A percentile compares a stretch with the other conserved stretches of the same genome.
phyloP scores from a whole-genome alignment of 2,797 vertebrate genomes.

The Dermochelys coriacea region DNA sequence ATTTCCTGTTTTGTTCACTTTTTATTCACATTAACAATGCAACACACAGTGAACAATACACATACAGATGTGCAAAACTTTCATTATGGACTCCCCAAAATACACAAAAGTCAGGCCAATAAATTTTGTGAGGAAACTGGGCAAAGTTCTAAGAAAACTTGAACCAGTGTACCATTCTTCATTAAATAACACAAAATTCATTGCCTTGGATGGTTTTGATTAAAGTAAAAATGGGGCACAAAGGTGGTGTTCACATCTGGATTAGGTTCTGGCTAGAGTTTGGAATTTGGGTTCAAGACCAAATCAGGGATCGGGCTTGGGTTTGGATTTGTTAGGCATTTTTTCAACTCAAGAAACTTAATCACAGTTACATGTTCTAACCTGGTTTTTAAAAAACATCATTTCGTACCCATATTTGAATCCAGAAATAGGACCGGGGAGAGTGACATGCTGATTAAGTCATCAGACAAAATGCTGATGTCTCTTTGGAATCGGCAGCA shows the following conservation, averaged over 20 bases:
- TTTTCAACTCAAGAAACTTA: background rate
- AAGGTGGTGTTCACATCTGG: background rate
- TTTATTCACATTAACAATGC: background rate
- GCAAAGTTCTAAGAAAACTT: background rate
- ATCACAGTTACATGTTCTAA: background rate
- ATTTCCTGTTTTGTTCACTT: background rate
- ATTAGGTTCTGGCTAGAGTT: background rate
- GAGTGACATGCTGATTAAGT: background rate
- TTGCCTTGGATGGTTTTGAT: background rate
- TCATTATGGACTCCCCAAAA: background rate
- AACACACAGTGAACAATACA: background rate
- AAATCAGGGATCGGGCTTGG: background rate
- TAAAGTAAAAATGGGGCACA: background rate
- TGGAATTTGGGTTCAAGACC: background rate
- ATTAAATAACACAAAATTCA: fast-evolving
- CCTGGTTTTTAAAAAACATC: fast-evolving
- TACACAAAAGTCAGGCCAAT: background rate
- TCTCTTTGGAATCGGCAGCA: background rate
- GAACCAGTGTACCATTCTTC: background rate
- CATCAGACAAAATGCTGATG: background rate
- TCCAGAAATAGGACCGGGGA: background rate
- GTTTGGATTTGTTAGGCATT: fast-evolving
- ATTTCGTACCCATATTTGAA: background rate
- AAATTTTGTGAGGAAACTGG: background rate
- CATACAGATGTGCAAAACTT: background rate